Percentiles rank a stretch among this genome's conserved stretches.
These are phyloP conservation scores for Frankliniella intonsa DNA, from an alignment of 2,888 invertebrate genomes.

Conservation along the genomic window DNA sequence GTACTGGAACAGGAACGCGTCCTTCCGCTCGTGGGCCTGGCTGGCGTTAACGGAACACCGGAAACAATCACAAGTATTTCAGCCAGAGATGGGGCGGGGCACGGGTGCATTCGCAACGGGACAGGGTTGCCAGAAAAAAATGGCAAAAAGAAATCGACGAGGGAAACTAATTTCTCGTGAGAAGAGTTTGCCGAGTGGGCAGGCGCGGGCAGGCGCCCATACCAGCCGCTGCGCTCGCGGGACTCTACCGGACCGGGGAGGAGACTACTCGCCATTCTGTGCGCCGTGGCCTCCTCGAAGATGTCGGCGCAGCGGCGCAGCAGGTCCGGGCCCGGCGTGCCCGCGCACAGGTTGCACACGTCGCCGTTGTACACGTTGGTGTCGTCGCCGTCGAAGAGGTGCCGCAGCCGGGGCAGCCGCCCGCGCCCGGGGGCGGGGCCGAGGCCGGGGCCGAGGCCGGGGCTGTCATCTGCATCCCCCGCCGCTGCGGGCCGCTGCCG, in stretches of 20 bases:
- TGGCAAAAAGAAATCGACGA: background rate
- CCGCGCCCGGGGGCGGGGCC: background rate
- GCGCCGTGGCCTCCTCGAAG: constrained; percentile 49
- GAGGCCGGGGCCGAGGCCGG: background rate
- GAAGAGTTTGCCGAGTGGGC: background rate
- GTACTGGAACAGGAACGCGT: constrained; percentile 52
- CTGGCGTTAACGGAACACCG: constrained; percentile 28
- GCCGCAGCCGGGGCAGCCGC: constrained; percentile 37
- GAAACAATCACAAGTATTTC: background rate
- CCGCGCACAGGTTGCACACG: constrained; percentile 51
- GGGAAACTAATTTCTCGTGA: background rate
- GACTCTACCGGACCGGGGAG: background rate
- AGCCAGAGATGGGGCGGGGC: too few species aligned
- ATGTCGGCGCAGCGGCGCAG: constrained; percentile 48
- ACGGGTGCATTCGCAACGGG: too few species aligned
- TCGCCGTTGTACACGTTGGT: constrained; percentile 50
- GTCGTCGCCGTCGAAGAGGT: constrained; percentile 50
- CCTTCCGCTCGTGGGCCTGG: constrained; percentile 45
- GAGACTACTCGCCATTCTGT: constrained; percentile 47
- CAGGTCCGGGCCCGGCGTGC: constrained; percentile 54
- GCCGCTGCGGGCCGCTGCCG: background rate
- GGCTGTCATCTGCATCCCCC: background rate
- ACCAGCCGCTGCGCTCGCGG: background rate
- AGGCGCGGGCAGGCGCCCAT: background rate
- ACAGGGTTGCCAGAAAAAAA: background rate